A percentile compares a stretch with the other conserved stretches of the same genome.
These are phyloP conservation scores for Vidua macroura DNA, from an alignment of 2,113 vertebrate genomes.

Conservation along the genomic window DNA sequence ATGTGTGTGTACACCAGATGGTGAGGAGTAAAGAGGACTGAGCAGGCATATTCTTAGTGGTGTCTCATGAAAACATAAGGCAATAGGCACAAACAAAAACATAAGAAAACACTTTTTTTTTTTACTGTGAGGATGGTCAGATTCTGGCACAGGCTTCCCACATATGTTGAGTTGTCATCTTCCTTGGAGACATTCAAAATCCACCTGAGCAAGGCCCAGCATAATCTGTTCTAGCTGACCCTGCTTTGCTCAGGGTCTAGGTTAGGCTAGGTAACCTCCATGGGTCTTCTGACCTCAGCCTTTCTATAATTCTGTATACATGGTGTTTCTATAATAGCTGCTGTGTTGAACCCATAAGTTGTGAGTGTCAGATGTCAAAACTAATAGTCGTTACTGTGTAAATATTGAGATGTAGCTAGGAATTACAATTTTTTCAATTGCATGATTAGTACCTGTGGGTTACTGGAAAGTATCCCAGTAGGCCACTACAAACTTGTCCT, in stretches of 20 bases:
- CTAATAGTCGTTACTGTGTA: background rate
- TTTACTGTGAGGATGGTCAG: background rate
- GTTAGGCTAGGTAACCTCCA: background rate
- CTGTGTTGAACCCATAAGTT: background rate
- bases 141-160: background rate
- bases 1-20: background rate
- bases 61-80: background rate
- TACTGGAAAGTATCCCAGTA: background rate
- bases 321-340: background rate
- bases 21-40: background rate
- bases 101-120: background rate
- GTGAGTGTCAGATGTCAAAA: background rate
- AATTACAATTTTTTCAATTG: background rate
- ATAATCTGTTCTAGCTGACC: background rate
- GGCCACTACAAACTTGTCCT: background rate
- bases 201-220: background rate
- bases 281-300: background rate
- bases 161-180: background rate
- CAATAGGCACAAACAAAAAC: background rate
- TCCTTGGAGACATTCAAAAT: background rate
- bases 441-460: background rate
- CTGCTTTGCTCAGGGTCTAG: background rate
- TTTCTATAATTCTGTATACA: background rate
- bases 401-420: background rate
- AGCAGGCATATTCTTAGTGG: background rate